Evolutionary conservation across 2,113 vertebrate species (phyloP), one percentile per base, ranked within the genome.

Genomic region (Marmota flaviventris): DNA sequence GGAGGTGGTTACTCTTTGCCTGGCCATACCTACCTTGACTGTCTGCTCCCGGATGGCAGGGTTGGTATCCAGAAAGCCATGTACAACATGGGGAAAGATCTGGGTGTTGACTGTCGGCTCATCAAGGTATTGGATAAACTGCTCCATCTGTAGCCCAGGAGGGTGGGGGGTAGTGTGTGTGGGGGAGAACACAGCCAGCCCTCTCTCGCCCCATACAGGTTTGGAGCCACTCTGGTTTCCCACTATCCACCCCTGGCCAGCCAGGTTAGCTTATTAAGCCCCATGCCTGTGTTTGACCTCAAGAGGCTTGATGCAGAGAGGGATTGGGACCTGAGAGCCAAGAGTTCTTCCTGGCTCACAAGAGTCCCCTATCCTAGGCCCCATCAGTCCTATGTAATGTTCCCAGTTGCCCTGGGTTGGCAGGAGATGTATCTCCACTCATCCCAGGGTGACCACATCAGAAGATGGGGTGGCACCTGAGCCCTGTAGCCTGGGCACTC

Each of bases 31-130:
- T 56, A 99, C 99, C 99, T 99, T 99, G 39, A 99, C 99, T 0
- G 99, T 99, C 98, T 99, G 99, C 94, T 99, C 99, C 85, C 99
- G 99, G 97, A 99, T 99, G 97, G 99, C 99, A 0, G 99, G 99
- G 98, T 99, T 99, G 93, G 99, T 99, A 97, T 99, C 99, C 86
- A 99, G 99, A 98, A 99, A 99, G 79, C 99, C 99, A 3, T 99
- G 99, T 29, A 99, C 99, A 0, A 99, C 99, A 0, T 99, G 99
- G 32, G 99, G 99, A 92, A 99, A 99, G 85, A 99, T 99, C 98
- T 99, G 99, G 25, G 99, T 98, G 96, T 99, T 99, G 91, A 99
- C 99, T 0, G 99, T 99, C 9, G 99, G 98, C 92, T 99, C 99
- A 0, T 99, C 99, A 53, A 99, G 98, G 98, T 99, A 99, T 85